Conservation (phyloP, 1,140 invertebrate genomes). For the Archivesica marissinica region DNA sequence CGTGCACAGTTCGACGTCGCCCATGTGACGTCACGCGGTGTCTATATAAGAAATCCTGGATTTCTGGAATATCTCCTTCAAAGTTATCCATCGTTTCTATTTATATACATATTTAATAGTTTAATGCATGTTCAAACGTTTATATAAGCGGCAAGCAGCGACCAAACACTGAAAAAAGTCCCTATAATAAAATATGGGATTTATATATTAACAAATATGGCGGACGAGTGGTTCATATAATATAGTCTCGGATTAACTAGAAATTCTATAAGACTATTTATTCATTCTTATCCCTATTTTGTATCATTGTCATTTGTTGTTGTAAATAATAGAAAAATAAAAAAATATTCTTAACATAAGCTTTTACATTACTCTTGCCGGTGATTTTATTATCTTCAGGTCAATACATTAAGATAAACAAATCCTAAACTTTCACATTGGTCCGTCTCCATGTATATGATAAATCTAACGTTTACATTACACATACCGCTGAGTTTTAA, state of each 20-base stretch:
- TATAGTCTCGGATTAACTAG: too few relatives aligned
- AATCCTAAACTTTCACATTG: conserved; percentile 15
- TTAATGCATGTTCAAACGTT: not conserved
- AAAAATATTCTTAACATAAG: too few relatives aligned
- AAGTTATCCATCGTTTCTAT: not conserved
- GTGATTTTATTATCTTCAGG: conserved; percentile 31
- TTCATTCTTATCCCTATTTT: too few relatives aligned
- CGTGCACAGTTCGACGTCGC: conserved; percentile 28
- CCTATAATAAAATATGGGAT: too few relatives aligned
- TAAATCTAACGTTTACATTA: not conserved
- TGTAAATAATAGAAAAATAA: too few relatives aligned
- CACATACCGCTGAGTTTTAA: not conserved
- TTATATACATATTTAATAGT: not conserved
- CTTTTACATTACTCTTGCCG: too few relatives aligned
- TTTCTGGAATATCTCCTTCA: not conserved
- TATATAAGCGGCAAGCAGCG: too few relatives aligned
- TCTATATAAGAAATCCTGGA: conserved; percentile 29
- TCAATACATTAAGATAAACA: conserved; percentile 37
- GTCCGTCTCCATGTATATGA: conserved; percentile 21
- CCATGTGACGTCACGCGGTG: conserved; percentile 10
- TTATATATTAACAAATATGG: too few relatives aligned
- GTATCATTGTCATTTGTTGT: too few relatives aligned
- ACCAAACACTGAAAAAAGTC: too few relatives aligned
- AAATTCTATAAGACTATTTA: too few relatives aligned
- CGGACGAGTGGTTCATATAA: too few relatives aligned